Percentiles rank a stretch among this genome's conserved stretches.
Conservation (phyloP, 37 sponge, comb jelly and placozoan genomes). For the Chondrosia reniformis region DNA sequence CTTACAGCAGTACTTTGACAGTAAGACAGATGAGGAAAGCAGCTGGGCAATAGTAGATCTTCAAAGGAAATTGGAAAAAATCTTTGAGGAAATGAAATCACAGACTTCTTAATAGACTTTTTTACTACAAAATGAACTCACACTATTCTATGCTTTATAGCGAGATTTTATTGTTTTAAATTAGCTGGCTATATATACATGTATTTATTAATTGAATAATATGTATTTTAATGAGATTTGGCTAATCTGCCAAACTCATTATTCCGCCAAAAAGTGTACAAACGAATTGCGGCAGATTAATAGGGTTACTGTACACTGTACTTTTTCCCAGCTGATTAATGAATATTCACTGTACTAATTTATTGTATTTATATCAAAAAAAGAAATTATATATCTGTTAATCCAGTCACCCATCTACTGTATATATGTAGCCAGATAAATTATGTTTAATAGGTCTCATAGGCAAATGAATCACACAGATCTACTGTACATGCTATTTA, state of each 20-base stretch:
- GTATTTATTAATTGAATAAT: background rate
- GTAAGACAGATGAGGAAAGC: background rate
- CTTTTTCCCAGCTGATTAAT: background rate
- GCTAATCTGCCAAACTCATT: slow-evolving; percentile 7
- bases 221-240: background rate
- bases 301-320: background rate
- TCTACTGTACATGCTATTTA: too few species aligned
- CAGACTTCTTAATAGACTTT: slow-evolving; percentile 6
- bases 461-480: too few species aligned
- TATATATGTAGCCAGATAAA: too few species aligned
- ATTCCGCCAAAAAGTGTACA: slow-evolving; percentile 18
- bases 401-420: too few species aligned
- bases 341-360: too few species aligned
- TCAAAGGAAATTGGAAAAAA: slow-evolving; percentile 10
- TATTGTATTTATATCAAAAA: too few species aligned
- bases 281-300: slow-evolving; percentile 21
- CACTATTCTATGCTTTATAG: background rate
- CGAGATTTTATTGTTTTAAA: background rate
- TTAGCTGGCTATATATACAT: background rate
- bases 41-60: background rate
- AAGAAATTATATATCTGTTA: too few species aligned
- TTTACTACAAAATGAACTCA: background rate
- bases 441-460: too few species aligned
- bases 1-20: slow-evolving; percentile 5
- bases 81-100: background rate